Conservation (phyloP, 2,888 invertebrate species). For the Zygothrica quintamaculata region DNA sequence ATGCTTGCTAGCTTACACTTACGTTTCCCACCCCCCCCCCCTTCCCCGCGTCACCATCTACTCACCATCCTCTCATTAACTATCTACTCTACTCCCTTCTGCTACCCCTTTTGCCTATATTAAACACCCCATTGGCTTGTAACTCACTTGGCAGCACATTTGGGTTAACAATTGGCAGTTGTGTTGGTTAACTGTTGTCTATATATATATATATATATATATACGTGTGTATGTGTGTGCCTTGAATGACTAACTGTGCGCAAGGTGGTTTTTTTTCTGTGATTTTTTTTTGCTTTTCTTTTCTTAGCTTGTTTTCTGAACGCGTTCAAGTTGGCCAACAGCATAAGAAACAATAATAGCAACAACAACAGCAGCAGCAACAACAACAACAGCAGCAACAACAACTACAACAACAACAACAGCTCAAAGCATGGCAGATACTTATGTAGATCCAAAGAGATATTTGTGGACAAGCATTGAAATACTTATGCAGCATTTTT, state of each 20-base stretch:
- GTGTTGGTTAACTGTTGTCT: slow-evolving; percentile 70
- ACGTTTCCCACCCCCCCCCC: background rate
- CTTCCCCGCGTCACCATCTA: too few species aligned
- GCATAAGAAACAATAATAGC: too few species aligned
- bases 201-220: slow-evolving; percentile 54
- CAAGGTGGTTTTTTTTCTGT: slow-evolving; percentile 74
- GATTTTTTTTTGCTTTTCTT: slow-evolving; percentile 23
- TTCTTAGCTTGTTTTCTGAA: slow-evolving; percentile 26
- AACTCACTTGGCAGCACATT: slow-evolving; percentile 79
- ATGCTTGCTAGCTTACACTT: slow-evolving; percentile 3
- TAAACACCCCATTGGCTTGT: slow-evolving; percentile 12
- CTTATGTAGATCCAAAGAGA: slow-evolving; percentile 35
- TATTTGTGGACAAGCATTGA: slow-evolving; percentile 49
- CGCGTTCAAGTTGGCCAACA: slow-evolving; percentile 38
- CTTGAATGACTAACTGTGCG: slow-evolving; percentile 73
- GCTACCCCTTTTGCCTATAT: slow-evolving; percentile 32
- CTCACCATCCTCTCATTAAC: too few species aligned
- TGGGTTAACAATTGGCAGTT: slow-evolving; percentile 74
- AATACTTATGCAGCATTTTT: slow-evolving; percentile 29
- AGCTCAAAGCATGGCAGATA: background rate
- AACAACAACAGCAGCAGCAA: too few species aligned
- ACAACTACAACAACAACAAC: slow-evolving; percentile 8
- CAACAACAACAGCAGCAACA: slow-evolving; percentile 2
- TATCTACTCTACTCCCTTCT: background rate
- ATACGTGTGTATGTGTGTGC: slow-evolving; percentile 33